A percentile compares a stretch with the other conserved stretches of the same genome.
phyloP scores from a whole-genome alignment of 2,888 invertebrate genomes.

The Girardia tigrina region DNA sequence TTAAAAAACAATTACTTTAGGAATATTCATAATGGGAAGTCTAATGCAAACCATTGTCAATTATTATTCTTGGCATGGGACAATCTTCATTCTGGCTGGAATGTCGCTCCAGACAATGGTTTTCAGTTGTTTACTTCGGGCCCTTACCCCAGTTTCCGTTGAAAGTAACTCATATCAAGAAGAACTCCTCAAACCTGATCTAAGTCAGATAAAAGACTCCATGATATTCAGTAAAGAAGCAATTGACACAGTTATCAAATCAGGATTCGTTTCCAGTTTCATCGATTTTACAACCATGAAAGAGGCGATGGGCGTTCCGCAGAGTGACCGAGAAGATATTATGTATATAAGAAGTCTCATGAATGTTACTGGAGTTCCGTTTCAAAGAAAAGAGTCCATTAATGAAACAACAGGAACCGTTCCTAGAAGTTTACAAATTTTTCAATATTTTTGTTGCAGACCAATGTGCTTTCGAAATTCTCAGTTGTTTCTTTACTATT shows the following conservation, averaged over 20 bases:
- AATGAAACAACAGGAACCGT: background rate
- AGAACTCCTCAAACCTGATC: background rate
- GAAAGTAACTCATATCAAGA: background rate
- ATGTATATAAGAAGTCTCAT: background rate
- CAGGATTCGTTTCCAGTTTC: background rate
- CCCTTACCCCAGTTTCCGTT: background rate
- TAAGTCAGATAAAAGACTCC: background rate
- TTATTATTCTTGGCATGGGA: background rate
- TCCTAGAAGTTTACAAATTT: background rate
- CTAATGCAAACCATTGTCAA: background rate
- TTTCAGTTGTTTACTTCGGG: background rate
- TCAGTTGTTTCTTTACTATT: background rate
- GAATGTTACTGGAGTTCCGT: background rate
- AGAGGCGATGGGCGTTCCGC: background rate
- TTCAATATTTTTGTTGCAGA: background rate
- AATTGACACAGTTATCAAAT: background rate
- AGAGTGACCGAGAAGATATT: background rate
- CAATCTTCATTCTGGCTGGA: background rate
- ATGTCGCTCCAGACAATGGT: background rate
- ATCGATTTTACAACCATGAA: background rate
- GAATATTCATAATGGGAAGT: background rate
- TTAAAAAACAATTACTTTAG: no score
- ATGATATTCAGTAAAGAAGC: background rate
- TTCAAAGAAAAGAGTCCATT: background rate
- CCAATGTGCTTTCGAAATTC: background rate